Percentiles rank a stretch among this genome's conserved stretches.
These are phyloP conservation scores for Oligia fasciuncula DNA, from an alignment of 2,888 invertebrate species.

Conservation along the genomic window DNA sequence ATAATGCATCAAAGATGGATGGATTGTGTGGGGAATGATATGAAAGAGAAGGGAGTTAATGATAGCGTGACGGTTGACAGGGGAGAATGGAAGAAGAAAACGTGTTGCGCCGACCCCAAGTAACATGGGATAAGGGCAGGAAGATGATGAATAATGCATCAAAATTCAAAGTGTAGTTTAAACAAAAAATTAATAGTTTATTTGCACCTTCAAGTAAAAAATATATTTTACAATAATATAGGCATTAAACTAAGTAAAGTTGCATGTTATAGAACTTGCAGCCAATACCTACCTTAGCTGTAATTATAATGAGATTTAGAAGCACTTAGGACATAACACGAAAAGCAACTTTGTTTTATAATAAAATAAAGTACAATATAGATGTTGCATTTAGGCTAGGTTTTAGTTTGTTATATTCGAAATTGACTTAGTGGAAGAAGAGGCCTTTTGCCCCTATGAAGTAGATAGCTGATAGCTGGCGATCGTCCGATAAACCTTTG, in stretches of 20 bases:
- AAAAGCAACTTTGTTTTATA: neutral
- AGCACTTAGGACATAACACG: neutral
- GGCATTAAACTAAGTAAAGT: neutral
- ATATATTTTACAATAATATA: neutral
- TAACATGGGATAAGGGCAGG: too few species aligned
- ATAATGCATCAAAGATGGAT: neutral
- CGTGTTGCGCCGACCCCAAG: too few species aligned
- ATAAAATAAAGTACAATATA: too few species aligned
- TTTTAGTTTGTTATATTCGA: conserved; percentile 7
- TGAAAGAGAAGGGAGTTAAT: too few species aligned
- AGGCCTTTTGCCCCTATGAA: conserved; percentile 26
- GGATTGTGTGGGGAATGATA: too few species aligned
- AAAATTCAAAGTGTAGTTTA: neutral
- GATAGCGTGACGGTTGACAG: too few species aligned
- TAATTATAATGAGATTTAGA: neutral
- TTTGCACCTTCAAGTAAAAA: too few species aligned
- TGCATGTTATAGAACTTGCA: neutral
- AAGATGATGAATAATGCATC: neutral
- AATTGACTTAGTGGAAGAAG: neutral
- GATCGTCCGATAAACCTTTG: conserved; percentile 34
- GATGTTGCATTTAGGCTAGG: neutral
- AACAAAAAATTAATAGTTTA: too few species aligned
- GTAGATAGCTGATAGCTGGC: conserved; percentile 21
- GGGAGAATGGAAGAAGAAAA: too few species aligned
- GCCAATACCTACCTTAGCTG: neutral